Evolutionary conservation across 1,140 invertebrate genomes (phyloP).

Genomic region (Orchesella cincta): DNA sequence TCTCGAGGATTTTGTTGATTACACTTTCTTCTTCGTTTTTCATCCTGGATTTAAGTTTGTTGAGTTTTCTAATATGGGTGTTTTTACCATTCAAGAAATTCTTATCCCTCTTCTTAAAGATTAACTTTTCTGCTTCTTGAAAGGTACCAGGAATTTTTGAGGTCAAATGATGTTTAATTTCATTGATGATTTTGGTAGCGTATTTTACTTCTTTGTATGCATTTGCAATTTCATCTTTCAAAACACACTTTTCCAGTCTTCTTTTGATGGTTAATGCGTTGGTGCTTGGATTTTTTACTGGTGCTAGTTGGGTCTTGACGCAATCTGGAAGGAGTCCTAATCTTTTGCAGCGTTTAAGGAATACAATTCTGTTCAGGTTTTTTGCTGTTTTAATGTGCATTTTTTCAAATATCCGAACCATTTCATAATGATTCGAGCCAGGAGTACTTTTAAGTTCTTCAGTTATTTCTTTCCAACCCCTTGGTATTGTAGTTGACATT

Average conservation of each 20-base stretch:
- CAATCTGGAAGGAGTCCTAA: neutral
- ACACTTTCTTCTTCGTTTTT: neutral
- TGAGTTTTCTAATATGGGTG: neutral
- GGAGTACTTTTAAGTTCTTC: no score
- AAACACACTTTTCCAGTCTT: neutral
- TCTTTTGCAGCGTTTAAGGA: neutral
- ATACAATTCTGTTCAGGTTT: neutral
- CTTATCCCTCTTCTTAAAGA: no score
- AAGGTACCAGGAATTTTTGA: neutral
- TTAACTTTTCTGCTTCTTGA: no score
- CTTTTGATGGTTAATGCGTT: neutral
- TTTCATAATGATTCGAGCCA: no score
- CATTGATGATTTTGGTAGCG: neutral
- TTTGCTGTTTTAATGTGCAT: neutral
- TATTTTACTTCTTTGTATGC: neutral
- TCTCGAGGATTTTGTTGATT: neutral
- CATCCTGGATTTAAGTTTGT: neutral
- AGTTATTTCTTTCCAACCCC: no score
- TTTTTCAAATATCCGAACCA: neutral
- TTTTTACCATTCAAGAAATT: no score
- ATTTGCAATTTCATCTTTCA: neutral
- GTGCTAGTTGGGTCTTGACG: neutral
- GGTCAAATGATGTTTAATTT: neutral
- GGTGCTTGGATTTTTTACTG: neutral
- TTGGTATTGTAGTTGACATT: no score